A percentile compares a stretch with the other conserved stretches of the same genome.
These are phyloP conservation scores for Rhynchonema sp. DNA, from an alignment of 2,888 invertebrate genomes.

Conservation along the genomic window DNA sequence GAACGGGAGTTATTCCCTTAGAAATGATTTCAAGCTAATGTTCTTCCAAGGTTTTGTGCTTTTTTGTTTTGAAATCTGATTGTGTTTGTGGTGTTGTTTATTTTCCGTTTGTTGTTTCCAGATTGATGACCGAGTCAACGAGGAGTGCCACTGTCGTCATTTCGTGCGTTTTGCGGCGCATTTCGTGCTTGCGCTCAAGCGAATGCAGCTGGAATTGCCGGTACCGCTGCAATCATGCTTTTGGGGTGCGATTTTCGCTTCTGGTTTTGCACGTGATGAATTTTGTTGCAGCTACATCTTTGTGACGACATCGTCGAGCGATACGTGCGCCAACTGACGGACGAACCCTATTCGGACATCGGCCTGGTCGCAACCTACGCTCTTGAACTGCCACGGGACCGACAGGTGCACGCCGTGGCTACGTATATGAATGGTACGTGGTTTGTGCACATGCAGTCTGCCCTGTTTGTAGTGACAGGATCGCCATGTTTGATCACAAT, in stretches of 20 bases:
- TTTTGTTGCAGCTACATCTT: not conserved
- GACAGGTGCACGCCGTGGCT: not conserved
- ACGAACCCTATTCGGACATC: not conserved
- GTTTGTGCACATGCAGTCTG: not conserved
- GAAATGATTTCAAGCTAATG: too few relatives aligned
- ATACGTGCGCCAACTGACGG: not conserved
- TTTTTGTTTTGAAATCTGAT: too few relatives aligned
- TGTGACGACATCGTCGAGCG: not conserved
- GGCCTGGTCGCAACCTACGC: not conserved
- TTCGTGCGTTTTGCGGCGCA: not conserved
- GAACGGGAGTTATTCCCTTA: too few relatives aligned
- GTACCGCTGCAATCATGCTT: not conserved
- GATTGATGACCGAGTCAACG: not conserved
- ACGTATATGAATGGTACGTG: not conserved
- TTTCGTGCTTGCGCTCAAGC: not conserved
- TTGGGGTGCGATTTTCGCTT: not conserved
- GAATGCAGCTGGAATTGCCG: not conserved
- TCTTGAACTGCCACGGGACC: not conserved
- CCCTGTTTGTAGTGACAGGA: too few relatives aligned
- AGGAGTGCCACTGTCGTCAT: not conserved
- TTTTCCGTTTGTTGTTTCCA: too few relatives aligned
- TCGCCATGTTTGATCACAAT: too few relatives aligned
- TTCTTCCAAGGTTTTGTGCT: too few relatives aligned
- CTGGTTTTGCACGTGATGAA: too few relatives aligned
- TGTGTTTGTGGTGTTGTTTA: too few relatives aligned